Evolutionary conservation across 2,888 invertebrate species (phyloP), one percentile per base, ranked within the genome.

Genomic region (Aphodius sticticus): DNA sequence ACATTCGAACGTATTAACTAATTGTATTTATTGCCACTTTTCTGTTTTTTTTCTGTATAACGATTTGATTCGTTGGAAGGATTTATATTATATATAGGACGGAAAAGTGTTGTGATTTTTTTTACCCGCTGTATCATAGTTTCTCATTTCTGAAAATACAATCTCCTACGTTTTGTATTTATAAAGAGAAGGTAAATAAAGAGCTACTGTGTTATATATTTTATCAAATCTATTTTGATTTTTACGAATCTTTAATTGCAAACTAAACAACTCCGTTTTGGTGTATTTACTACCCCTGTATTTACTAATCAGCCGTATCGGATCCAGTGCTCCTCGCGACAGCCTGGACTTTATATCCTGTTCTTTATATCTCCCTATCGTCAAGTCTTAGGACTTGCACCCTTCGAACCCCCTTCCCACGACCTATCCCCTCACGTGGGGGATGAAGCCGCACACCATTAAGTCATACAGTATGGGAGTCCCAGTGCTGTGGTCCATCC

Each of bases 61-160:
- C 15, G 15, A 26, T 26, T 74, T 36, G n/a, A n/a, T 74, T 36
- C 16, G 35, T 26, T 74, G 74, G 37, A 36, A 37, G 16, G 16
- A 70, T 26, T 16, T 71, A 26, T 71, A 26, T 74, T 74, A 36
- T 35, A 37, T 36, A 74, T 36, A 35, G 9, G 35, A 35, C 74
- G 37, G 74, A 74, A 74, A 74, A 74, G 74, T 74, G 53, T 74
- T 74, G 74, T 74, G 74, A 74, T 74, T 74, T 74, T 74, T 74
- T 74, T 74, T 74, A 74, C 74, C 74, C 74, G 74, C 74, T 74
- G 26, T 70, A 70, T 74, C 37, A 37, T 74, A 74, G 37, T 36
- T 36, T 74, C 35, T 74, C 16, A 16, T 74, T 74, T 74, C 15
- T 74, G 16, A n/a, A 74, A 74, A 74, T 74, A 74, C 74, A 74